Percentiles rank a stretch among this genome's conserved stretches.
Evolutionary conservation across 2,113 vertebrate species (phyloP).

Genomic region (Hemiprocne comata): DNA sequence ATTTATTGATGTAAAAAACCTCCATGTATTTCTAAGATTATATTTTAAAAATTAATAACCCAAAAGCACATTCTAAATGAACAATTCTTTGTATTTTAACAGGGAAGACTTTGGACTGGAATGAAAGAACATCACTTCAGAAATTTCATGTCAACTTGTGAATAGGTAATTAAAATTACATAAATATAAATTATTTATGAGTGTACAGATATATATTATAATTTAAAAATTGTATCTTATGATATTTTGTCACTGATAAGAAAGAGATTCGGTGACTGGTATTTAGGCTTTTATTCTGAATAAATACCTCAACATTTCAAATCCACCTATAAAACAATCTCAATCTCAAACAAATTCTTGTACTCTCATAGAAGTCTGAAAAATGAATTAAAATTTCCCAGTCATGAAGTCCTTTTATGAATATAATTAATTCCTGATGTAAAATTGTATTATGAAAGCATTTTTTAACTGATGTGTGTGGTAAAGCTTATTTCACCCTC

Average conservation of each 20-base stretch:
- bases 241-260: background rate
- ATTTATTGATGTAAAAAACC: background rate
- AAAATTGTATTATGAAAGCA: background rate
- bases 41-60: background rate
- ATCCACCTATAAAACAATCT: background rate
- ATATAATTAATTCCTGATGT: background rate
- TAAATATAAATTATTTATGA: background rate
- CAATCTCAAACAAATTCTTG: background rate
- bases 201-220: background rate
- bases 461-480: background rate
- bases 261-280: background rate
- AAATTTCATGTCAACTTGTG: background rate
- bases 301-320: background rate
- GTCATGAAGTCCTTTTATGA: background rate
- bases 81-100: background rate
- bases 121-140: background rate
- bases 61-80: background rate
- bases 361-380: background rate
- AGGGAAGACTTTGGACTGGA: background rate
- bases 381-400: background rate
- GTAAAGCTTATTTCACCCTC: background rate
- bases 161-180: background rate
- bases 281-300: background rate
- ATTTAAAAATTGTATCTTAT: background rate
- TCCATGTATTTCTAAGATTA: background rate